Conservation (phyloP, 2,888 invertebrate genomes). For the Trichacis sp. region DNA sequence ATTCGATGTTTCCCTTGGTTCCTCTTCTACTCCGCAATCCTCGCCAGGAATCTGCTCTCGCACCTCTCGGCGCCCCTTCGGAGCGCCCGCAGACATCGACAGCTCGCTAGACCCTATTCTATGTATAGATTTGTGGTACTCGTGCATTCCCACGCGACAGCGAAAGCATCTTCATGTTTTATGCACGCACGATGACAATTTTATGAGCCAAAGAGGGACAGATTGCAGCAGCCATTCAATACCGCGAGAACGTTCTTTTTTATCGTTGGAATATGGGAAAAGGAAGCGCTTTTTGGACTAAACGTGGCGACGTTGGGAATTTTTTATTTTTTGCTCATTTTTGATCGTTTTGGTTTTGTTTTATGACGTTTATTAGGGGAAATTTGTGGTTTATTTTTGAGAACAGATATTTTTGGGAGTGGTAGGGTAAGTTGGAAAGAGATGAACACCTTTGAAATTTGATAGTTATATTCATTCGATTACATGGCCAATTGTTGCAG, state of each 20-base stretch:
- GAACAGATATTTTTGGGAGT: no score
- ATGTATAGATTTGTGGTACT: conserved; percentile 54
- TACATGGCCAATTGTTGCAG: no score
- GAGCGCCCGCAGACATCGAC: conserved; percentile 44
- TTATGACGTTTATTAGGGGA: no score
- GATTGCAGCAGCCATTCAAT: conserved; percentile 51
- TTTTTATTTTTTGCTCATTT: not conserved
- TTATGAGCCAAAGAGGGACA: conserved; percentile 56
- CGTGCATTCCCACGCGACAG: conserved; percentile 50
- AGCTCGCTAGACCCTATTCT: conserved; percentile 35
- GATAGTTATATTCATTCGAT: no score
- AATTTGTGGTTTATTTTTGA: no score
- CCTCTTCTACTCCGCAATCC: conserved; percentile 36
- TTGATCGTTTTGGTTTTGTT: not conserved
- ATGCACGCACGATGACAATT: conserved; percentile 63
- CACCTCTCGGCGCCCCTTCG: conserved; percentile 30
- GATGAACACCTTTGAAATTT: no score
- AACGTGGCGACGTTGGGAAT: no score
- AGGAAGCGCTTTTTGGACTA: not conserved
- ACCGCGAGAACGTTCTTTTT: conserved; percentile 41
- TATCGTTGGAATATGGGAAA: conserved; percentile 26
- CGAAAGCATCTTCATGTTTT: conserved; percentile 59
- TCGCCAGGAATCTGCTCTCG: conserved; percentile 37
- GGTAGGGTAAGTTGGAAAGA: no score
- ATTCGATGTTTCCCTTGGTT: conserved; percentile 43